Evolutionary conservation across 1,140 invertebrate species (phyloP).

Genomic region (Diplogasteroides magnus): DNA sequence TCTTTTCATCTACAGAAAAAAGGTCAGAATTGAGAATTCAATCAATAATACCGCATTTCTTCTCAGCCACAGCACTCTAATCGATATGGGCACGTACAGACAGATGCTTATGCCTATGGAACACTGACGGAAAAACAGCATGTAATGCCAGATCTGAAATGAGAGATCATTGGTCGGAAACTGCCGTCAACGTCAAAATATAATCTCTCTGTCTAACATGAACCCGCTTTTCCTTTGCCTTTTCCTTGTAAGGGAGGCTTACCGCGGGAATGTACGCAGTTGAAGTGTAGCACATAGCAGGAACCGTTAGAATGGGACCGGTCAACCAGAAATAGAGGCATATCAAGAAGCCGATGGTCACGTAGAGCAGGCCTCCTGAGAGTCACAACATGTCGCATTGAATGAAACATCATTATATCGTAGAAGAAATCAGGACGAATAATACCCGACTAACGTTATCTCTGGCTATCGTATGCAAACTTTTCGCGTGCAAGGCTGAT

Average conservation of each 20-base stretch:
- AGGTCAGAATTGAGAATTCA: not conserved
- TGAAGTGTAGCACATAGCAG: not conserved
- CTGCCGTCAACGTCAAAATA: too few species aligned
- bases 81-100: not conserved
- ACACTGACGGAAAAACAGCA: not conserved
- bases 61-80: not conserved
- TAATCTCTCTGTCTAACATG: too few species aligned
- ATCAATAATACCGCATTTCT: not conserved
- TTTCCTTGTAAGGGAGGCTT: not conserved
- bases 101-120: not conserved
- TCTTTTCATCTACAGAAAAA: not conserved
- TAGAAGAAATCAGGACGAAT: too few species aligned
- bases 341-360: not conserved
- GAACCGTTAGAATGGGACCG: not conserved
- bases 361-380: not conserved
- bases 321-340: not conserved
- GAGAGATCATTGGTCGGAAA: too few species aligned
- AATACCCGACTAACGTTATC: too few species aligned
- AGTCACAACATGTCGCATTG: too few species aligned
- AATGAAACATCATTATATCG: too few species aligned
- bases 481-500: too few species aligned
- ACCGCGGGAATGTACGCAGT: not conserved
- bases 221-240: too few species aligned
- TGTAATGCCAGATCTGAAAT: not conserved
- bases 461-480: too few species aligned